Percentiles rank a stretch among this genome's conserved stretches.
These are phyloP conservation scores for Eidolon dupreanum DNA, from an alignment of 2,797 vertebrate species.

Conservation along the genomic window DNA sequence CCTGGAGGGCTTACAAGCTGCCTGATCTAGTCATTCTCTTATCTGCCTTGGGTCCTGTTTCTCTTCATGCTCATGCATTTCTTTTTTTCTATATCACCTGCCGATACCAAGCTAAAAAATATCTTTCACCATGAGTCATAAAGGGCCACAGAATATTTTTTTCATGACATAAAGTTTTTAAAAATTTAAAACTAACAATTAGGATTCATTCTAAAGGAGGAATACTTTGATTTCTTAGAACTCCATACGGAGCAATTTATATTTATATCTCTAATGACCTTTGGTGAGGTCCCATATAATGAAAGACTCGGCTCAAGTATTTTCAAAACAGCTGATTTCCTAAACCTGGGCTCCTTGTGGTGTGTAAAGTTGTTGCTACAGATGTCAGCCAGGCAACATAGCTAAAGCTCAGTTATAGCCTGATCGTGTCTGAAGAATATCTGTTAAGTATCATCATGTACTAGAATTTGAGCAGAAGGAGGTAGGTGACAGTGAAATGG, in stretches of 20 bases:
- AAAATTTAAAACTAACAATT: not conserved
- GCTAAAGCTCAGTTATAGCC: not conserved
- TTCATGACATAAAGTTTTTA: not conserved
- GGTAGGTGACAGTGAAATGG: not conserved
- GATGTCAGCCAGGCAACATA: not conserved
- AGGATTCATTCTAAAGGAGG: not conserved
- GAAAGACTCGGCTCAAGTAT: not conserved
- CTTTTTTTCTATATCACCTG: not conserved
- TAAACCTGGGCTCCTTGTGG: not conserved
- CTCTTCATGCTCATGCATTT: not conserved
- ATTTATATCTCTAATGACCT: not conserved
- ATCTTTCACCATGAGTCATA: not conserved
- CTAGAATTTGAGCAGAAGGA: not conserved
- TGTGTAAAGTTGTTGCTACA: not conserved
- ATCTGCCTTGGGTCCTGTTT: not conserved
- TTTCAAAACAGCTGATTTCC: conserved; percentile 2
- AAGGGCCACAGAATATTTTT: not conserved
- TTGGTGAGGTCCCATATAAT: not conserved
- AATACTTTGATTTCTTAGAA: conserved; percentile 24
- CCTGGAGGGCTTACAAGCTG: not conserved
- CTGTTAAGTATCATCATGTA: not conserved
- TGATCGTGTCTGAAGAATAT: not conserved
- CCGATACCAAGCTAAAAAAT: not conserved
- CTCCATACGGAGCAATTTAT: not conserved
- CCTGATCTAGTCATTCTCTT: not conserved